Evolutionary conservation across 1,140 invertebrate species (phyloP).

Genomic region (Bombus sibiricus): DNA sequence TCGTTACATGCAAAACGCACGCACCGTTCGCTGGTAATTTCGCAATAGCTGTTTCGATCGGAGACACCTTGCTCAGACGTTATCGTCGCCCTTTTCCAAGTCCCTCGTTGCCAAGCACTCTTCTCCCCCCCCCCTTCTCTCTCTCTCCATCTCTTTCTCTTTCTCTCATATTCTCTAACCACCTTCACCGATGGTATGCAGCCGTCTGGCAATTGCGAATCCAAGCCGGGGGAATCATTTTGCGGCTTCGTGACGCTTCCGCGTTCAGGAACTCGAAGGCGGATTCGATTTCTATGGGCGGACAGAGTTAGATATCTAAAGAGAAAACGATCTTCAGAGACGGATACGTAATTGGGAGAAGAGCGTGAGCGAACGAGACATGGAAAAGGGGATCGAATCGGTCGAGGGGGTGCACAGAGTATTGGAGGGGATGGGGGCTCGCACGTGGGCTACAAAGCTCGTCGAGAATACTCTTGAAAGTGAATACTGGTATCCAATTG

Average conservation of each 20-base stretch:
- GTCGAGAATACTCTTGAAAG: slow-evolving; percentile 70
- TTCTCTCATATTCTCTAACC: neutral
- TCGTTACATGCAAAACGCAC: slow-evolving; percentile 1
- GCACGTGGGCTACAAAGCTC: slow-evolving; percentile 65
- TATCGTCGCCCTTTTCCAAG: neutral
- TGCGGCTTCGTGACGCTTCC: slow-evolving; percentile 14
- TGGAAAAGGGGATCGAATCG: neutral
- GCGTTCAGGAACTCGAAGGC: neutral
- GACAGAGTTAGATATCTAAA: slow-evolving; percentile 26
- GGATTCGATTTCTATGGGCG: slow-evolving; percentile 37
- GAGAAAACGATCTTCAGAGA: slow-evolving; percentile 53
- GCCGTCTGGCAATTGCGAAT: slow-evolving; percentile 42
- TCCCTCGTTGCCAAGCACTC: neutral
- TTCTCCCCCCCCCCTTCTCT: neutral
- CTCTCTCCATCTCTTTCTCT: neutral
- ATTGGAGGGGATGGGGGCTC: slow-evolving; percentile 8
- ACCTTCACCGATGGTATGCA: neutral
- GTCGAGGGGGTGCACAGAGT: neutral
- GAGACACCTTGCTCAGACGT: neutral
- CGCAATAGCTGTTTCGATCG: neutral
- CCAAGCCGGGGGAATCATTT: slow-evolving; percentile 30
- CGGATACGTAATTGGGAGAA: slow-evolving; percentile 46
- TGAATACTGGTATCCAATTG: slow-evolving; percentile 70
- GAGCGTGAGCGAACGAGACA: slow-evolving; percentile 18
- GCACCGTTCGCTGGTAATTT: neutral